Conservation (phyloP, 2,797 vertebrate species). For the Pseudopleuronectes americanus region DNA sequence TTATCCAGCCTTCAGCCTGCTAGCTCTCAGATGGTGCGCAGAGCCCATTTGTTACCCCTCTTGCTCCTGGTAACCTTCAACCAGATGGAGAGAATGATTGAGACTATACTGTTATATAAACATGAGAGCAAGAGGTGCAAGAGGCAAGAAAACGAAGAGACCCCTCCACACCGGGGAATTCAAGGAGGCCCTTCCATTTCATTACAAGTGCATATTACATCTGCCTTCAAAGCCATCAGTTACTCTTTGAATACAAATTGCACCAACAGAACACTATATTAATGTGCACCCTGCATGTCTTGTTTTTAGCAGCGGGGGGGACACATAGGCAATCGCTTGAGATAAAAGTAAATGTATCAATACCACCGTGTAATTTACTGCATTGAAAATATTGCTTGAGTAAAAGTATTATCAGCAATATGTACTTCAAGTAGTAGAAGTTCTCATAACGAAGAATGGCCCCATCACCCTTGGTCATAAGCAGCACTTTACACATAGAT, state of each 20-base stretch:
- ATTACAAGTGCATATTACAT: conserved; percentile 85
- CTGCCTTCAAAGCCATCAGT: conserved; percentile 72
- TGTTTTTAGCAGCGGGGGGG: conserved; percentile 28
- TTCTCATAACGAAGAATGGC: too few relatives aligned
- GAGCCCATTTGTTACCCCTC: conserved; percentile 89
- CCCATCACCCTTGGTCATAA: background rate
- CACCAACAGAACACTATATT: conserved; percentile 57
- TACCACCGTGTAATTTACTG: background rate
- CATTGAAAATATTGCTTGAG: background rate
- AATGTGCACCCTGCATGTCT: conserved; percentile 42
- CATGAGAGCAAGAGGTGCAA: conserved; percentile 89
- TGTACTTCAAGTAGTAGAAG: conserved; percentile 1
- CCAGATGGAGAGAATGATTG: conserved; percentile 88
- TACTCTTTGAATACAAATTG: conserved; percentile 78
- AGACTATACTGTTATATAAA: conserved; percentile 94
- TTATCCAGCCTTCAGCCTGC: conserved; percentile 94
- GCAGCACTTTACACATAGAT: background rate
- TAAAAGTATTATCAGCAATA: background rate
- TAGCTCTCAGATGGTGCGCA: conserved; percentile 91
- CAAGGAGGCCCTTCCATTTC: conserved; percentile 79
- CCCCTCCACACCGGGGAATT: conserved; percentile 75
- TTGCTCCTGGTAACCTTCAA: conserved; percentile 94
- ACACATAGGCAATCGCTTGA: conserved; percentile 24
- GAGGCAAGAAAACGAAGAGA: conserved; percentile 76
- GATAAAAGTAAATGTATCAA: conserved; percentile 8